Evolutionary conservation across 2,888 invertebrate genomes (phyloP).

Genomic region (Linnaemya tessellans): DNA sequence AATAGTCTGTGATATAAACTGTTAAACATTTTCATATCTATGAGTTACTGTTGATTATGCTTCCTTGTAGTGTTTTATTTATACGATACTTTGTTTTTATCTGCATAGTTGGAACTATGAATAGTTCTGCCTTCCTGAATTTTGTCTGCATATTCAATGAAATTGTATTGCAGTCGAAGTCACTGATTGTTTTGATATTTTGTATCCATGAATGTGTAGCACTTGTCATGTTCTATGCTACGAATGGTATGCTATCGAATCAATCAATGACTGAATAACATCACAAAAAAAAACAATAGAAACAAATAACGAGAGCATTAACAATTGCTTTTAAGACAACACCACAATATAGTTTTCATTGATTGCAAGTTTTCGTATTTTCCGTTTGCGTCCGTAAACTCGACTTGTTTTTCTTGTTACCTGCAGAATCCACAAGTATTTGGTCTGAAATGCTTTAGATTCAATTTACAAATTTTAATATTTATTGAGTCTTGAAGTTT

Average conservation of each 20-base stretch:
- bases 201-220: neutral
- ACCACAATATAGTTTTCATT: constrained; percentile 54
- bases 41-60: constrained; percentile 31
- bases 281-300: constrained; percentile 36
- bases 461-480: neutral
- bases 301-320: neutral
- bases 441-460: neutral
- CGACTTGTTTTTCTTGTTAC: neutral
- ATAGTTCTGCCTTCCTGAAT: constrained; percentile 42
- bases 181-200: constrained; percentile 12
- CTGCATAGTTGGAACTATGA: constrained; percentile 9
- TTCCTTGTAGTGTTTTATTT: constrained; percentile 49
- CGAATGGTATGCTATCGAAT: constrained; percentile 28
- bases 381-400: neutral
- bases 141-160: constrained; percentile 53
- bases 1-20: neutral
- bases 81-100: constrained; percentile 46
- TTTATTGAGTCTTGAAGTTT: constrained; percentile 7
- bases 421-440: neutral
- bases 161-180: constrained; percentile 15
- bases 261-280: constrained; percentile 51
- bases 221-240: constrained; percentile 14
- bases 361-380: constrained; percentile 19
- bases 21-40: constrained; percentile 15
- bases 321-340: constrained; percentile 22